Conservation (phyloP, 2,797 vertebrate species). For the Pangasius djambal region DNA sequence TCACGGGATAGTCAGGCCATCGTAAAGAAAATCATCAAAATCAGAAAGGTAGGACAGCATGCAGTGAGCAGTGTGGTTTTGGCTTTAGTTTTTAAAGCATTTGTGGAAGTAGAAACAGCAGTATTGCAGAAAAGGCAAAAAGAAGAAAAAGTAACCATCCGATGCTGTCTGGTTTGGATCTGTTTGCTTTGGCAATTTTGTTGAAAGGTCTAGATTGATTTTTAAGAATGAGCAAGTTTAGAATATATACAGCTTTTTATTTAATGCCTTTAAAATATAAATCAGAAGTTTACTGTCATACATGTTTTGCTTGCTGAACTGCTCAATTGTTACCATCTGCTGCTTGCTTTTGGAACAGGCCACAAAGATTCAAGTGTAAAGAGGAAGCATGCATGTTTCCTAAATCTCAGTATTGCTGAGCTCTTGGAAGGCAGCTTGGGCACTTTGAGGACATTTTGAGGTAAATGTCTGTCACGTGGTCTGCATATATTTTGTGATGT, state of each 20-base stretch:
- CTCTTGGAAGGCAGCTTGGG: background rate
- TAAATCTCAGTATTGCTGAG: background rate
- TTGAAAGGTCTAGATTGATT: background rate
- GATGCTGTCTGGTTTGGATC: constrained; percentile 38
- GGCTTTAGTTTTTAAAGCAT: background rate
- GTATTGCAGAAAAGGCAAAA: constrained; percentile 12
- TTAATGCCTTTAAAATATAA: background rate
- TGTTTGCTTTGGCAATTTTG: background rate
- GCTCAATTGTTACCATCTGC: background rate
- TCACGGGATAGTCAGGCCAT: constrained; percentile 72
- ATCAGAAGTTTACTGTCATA: background rate
- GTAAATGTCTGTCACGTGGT: background rate
- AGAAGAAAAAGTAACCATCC: constrained; percentile 19
- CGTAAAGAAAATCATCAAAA: constrained; percentile 27
- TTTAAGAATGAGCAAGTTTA: background rate
- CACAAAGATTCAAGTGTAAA: background rate
- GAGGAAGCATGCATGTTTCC: background rate
- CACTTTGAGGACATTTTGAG: background rate
- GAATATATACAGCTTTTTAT: background rate
- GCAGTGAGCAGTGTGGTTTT: background rate
- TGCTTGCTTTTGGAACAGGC: constrained; percentile 15
- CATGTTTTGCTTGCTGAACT: constrained; percentile 9
- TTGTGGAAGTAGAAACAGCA: constrained; percentile 19
- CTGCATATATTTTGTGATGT: background rate
- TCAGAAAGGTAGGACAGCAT: constrained; percentile 4